These are phyloP conservation scores for Ennomos fuscantarius DNA, from an alignment of 2,888 invertebrate genomes.

Conservation along the genomic window DNA sequence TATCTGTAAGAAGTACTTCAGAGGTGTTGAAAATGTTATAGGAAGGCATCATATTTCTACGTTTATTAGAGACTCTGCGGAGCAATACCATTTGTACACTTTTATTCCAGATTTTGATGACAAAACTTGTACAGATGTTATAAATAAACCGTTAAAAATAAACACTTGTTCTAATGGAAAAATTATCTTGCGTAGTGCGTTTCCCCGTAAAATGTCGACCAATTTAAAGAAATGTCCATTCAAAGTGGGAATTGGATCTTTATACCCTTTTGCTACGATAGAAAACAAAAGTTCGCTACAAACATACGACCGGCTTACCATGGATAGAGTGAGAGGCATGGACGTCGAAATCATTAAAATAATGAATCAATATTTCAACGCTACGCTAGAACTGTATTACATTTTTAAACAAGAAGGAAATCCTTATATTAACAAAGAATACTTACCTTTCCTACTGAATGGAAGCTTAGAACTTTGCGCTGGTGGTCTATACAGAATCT, in stretches of 20 bases:
- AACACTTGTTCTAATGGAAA: conserved; percentile 54
- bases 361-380: conserved; percentile 59
- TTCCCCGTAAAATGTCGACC: conserved; percentile 51
- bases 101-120: conserved; percentile 53
- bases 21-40: conserved; percentile 40
- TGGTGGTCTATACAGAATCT: conserved; percentile 67
- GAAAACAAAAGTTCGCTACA: conserved; percentile 47
- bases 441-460: conserved; percentile 52
- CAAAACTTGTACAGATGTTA: conserved; percentile 48
- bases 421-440: conserved; percentile 44
- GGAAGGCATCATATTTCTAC: conserved; percentile 52
- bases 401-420: conserved; percentile 55
- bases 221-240: conserved; percentile 63
- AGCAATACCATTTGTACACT: conserved; percentile 43
- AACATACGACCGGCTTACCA: conserved; percentile 51
- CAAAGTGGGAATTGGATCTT: conserved; percentile 58
- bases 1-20: conserved; percentile 36
- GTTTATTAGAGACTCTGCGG: conserved; percentile 40
- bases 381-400: conserved; percentile 16
- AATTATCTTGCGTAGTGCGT: conserved; percentile 29
- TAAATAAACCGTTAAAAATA: conserved; percentile 40
- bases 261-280: conserved; percentile 60
- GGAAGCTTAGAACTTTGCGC: conserved; percentile 65
- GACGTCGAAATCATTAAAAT: conserved; percentile 69
- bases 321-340: conserved; percentile 47